Evolutionary conservation across 2,888 invertebrate genomes (phyloP).

Genomic region (Cryptocephalus primarius): DNA sequence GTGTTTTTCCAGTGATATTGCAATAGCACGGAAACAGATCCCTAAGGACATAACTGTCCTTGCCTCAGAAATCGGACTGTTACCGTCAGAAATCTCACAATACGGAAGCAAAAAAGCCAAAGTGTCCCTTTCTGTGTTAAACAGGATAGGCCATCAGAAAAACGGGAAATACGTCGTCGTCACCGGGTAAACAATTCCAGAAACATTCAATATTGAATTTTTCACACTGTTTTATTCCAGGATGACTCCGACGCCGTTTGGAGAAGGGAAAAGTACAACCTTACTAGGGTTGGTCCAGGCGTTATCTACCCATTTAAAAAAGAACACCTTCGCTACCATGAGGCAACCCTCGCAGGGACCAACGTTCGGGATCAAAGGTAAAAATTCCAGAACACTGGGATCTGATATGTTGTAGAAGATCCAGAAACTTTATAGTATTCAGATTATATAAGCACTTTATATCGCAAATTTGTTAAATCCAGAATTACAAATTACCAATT

Average conservation of each 20-base stretch:
- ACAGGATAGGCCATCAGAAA: conserved; percentile 56
- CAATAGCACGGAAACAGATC: conserved; percentile 75
- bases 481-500: too few species aligned
- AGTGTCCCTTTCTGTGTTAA: conserved; percentile 67
- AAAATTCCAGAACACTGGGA: background rate
- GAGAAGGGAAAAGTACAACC: conserved; percentile 85
- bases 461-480: too few species aligned
- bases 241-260: conserved; percentile 45
- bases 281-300: conserved; percentile 90
- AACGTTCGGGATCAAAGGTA: conserved; percentile 91
- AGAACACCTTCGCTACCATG: conserved; percentile 86
- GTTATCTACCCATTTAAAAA: conserved; percentile 68
- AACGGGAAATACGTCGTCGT: conserved; percentile 92
- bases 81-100: conserved; percentile 68
- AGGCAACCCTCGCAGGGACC: conserved; percentile 98
- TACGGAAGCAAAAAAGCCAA: conserved; percentile 96
- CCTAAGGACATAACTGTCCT: conserved; percentile 73
- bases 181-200: conserved; percentile 60
- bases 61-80: conserved; percentile 76
- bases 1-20: conserved; percentile 63
- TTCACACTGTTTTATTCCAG: conserved; percentile 38
- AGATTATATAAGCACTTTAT: too few species aligned
- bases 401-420: background rate
- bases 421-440: too few species aligned
- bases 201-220: background rate